Conservation (phyloP, 2,888 invertebrate species). For the Griposia aprilina region DNA sequence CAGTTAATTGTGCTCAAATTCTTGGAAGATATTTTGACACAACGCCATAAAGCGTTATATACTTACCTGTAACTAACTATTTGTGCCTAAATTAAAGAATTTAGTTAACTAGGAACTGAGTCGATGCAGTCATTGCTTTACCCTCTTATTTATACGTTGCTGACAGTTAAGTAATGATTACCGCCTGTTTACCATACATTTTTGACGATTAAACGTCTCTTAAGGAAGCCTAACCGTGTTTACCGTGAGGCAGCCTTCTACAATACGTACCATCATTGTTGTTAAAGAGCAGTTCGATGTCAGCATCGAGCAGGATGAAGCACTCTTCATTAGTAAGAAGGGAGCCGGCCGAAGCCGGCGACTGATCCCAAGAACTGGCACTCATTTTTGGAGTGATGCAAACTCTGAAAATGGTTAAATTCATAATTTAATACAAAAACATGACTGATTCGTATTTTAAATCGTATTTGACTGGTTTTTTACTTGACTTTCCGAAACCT, state of each 20-base stretch:
- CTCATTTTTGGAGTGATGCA: constrained; percentile 81
- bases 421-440: constrained; percentile 25
- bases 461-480: neutral
- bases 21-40: constrained; percentile 1
- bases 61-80: too few species aligned
- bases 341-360: constrained; percentile 88
- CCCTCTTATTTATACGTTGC: neutral
- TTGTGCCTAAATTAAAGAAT: neutral
- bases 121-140: neutral
- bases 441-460: neutral
- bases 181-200: neutral
- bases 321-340: constrained; percentile 88
- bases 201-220: neutral
- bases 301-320: constrained; percentile 86
- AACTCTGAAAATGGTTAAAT: constrained; percentile 77
- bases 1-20: neutral
- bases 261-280: constrained; percentile 80
- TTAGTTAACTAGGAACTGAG: neutral
- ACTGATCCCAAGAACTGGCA: constrained; percentile 82
- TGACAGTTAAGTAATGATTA: neutral
- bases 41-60: neutral
- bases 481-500: neutral
- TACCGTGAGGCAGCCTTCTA: neutral
- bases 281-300: constrained; percentile 84
- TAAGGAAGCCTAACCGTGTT: neutral